A percentile compares a stretch with the other conserved stretches of the same genome.
Evolutionary conservation across 35 echinoderm and acorn worm genomes (phyloP).

Genomic region (Apostichopus japonicus): DNA sequence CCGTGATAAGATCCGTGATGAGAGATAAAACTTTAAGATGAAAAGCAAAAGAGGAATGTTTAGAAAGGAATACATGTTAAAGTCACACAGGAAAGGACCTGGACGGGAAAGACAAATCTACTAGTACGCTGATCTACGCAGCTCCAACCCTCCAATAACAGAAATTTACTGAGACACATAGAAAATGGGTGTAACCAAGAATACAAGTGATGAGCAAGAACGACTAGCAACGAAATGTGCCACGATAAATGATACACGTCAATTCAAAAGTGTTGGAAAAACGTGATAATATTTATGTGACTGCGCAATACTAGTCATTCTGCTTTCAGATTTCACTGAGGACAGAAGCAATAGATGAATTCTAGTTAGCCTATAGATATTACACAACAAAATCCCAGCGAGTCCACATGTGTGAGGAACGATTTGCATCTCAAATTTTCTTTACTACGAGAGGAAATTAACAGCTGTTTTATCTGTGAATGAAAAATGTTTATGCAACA

Average conservation of each 20-base stretch:
- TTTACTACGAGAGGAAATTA: slow-evolving; percentile 38
- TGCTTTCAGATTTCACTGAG: not conserved
- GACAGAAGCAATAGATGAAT: not conserved
- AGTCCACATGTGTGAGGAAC: not conserved
- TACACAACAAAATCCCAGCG: not conserved
- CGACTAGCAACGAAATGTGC: not conserved
- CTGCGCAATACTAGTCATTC: not conserved
- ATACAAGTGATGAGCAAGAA: not conserved
- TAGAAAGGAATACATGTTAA: too few relatives aligned
- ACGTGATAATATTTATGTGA: not conserved
- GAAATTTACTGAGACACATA: too few relatives aligned
- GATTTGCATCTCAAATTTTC: not conserved
- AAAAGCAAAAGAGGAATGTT: too few relatives aligned
- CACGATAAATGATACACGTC: not conserved
- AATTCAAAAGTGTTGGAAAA: not conserved
- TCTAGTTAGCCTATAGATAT: not conserved
- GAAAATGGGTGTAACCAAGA: not conserved
- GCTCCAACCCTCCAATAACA: too few relatives aligned
- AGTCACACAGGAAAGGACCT: too few relatives aligned
- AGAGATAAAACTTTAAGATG: too few relatives aligned
- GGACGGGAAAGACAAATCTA: too few relatives aligned
- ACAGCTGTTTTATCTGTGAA: slow-evolving; percentile 42
- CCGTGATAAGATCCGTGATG: too few relatives aligned
- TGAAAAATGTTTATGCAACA: slow-evolving; percentile 30
- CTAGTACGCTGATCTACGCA: too few relatives aligned